Conservation (phyloP, 2,797 vertebrate species). For the Cheirogaleus major region DNA sequence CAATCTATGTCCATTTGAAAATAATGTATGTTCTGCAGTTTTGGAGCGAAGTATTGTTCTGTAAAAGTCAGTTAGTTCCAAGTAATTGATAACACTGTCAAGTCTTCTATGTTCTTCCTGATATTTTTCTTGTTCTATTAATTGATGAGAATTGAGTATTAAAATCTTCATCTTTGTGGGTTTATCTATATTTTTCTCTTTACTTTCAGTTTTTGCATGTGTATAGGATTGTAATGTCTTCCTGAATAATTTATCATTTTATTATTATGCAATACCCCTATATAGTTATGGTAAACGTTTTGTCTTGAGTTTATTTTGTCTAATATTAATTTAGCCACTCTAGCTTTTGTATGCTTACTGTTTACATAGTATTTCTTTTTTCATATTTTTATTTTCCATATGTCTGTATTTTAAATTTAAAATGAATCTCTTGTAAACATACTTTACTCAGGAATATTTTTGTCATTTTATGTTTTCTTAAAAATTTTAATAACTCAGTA, state of each 20-base stretch:
- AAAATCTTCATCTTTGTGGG: neutral
- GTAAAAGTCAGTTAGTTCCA: neutral
- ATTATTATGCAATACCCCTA: neutral
- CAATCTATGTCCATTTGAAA: neutral
- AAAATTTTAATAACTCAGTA: neutral
- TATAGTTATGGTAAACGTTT: neutral
- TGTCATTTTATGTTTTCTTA: neutral
- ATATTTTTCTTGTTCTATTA: neutral
- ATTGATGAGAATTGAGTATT: neutral
- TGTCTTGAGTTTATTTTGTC: neutral
- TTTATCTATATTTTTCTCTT: slow-evolving; percentile 20
- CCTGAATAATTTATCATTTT: neutral
- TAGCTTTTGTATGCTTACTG: neutral
- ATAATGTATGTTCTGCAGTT: neutral
- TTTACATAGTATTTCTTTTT: neutral
- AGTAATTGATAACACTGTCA: neutral
- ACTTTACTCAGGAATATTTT: neutral
- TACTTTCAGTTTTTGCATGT: neutral
- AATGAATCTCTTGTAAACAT: neutral
- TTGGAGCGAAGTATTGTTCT: neutral
- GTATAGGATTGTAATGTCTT: neutral
- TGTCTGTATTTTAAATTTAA: neutral
- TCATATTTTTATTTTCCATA: neutral
- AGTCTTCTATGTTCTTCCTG: neutral
- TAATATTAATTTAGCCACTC: neutral